Percentiles rank a stretch among this genome's conserved stretches.
These are phyloP conservation scores for Gambusia affinis DNA, from an alignment of 2,113 vertebrate genomes.

Conservation along the genomic window DNA sequence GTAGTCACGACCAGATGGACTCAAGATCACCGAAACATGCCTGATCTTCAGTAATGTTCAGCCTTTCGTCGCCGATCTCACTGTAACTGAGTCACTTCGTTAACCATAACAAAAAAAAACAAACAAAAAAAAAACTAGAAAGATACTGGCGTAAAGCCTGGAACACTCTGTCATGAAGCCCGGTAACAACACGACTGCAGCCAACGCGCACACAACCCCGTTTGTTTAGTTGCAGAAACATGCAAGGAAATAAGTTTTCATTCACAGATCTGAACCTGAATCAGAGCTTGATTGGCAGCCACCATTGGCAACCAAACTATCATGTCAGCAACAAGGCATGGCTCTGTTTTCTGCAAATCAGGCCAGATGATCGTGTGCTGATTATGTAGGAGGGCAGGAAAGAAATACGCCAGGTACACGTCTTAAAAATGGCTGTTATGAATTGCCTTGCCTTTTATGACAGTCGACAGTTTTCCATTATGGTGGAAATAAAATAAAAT, in stretches of 20 bases:
- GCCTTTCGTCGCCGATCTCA: conserved; percentile 22
- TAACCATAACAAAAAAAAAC: conserved; percentile 45
- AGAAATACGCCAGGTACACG: conserved; percentile 36
- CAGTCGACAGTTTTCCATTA: conserved; percentile 10
- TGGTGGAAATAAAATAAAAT: neutral
- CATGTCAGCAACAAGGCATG: conserved; percentile 48
- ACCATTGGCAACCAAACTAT: conserved; percentile 13
- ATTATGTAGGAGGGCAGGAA: conserved; percentile 12
- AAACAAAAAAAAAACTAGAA: neutral
- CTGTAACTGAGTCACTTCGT: conserved; percentile 27
- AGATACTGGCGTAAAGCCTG: neutral
- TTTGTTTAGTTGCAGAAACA: neutral
- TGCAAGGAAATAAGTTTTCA: neutral
- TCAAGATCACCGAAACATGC: neutral
- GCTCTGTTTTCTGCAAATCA: conserved; percentile 13
- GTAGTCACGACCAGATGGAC: conserved; percentile 1
- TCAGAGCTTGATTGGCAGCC: conserved; percentile 2
- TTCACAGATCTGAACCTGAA: conserved; percentile 8
- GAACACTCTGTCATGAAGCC: conserved; percentile 11
- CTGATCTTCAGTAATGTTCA: conserved; percentile 52
- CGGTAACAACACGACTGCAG: conserved; percentile 2
- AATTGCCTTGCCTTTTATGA: conserved; percentile 25
- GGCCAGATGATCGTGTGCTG: conserved; percentile 36
- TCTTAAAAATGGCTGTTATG: conserved; percentile 27
- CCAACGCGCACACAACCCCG: neutral